phyloP scores from a whole-genome alignment of 2,113 vertebrate species.

The Cacatua alba region DNA sequence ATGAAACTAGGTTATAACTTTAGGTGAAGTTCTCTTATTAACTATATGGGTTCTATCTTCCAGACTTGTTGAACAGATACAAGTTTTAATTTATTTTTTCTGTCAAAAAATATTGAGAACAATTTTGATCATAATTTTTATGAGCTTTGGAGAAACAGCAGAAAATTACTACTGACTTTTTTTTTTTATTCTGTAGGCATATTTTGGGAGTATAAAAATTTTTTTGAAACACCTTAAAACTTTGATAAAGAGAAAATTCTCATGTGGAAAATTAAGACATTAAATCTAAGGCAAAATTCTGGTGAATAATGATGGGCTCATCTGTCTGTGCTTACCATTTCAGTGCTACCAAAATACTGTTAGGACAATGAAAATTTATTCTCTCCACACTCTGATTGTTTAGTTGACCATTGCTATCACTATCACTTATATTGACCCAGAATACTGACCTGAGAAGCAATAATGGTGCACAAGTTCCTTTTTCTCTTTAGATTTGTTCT shows the following conservation, averaged over 20 bases:
- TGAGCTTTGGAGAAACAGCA: not conserved
- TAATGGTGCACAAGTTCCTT: not conserved
- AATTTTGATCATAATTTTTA: not conserved
- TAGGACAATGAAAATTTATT: not conserved
- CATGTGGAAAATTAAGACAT: not conserved
- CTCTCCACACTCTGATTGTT: not conserved
- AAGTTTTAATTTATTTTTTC: not conserved
- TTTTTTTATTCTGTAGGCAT: not conserved
- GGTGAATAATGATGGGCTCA: not conserved
- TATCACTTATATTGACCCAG: not conserved
- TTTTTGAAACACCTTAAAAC: not conserved
- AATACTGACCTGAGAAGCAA: not conserved
- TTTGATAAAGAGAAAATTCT: not conserved
- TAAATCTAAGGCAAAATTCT: not conserved
- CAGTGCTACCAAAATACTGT: not conserved
- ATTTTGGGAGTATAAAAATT: not conserved
- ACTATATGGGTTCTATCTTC: not conserved
- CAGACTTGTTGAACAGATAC: not conserved
- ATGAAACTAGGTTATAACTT: not conserved
- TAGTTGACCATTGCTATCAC: not conserved
- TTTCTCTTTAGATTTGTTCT: not conserved
- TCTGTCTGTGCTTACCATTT: not conserved
- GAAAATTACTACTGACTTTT: not conserved
- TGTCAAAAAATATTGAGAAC: not conserved
- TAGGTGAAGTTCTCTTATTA: not conserved